Evolutionary conservation across 2,797 vertebrate genomes (phyloP).

Genomic region (Balearica regulorum): DNA sequence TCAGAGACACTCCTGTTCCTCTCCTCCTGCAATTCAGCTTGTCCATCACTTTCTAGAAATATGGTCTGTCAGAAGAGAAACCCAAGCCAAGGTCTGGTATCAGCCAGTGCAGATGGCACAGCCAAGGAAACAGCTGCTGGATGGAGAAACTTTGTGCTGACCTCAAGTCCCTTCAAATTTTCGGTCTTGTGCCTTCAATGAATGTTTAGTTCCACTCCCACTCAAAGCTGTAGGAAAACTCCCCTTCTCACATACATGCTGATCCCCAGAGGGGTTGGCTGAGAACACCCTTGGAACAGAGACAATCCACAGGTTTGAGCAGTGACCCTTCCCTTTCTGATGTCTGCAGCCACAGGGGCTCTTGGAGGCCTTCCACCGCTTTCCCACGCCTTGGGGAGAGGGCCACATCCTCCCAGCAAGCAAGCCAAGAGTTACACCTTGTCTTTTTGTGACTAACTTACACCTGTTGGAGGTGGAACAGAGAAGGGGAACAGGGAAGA

Average conservation of each 20-base stretch:
- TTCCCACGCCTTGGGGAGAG: rapidly evolving
- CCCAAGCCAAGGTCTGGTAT: neutral
- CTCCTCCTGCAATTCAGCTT: neutral
- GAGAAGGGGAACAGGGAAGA: neutral
- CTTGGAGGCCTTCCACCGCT: neutral
- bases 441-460: neutral
- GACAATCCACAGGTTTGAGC: rapidly evolving
- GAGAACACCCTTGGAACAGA: neutral
- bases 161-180: neutral
- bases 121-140: neutral
- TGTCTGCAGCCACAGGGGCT: neutral
- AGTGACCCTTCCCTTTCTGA: neutral
- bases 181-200: rapidly evolving
- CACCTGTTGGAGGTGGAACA: neutral
- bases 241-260: rapidly evolving
- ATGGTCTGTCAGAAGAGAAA: neutral
- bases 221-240: neutral
- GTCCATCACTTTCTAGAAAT: neutral
- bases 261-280: neutral
- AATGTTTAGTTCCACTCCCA: neutral
- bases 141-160: neutral
- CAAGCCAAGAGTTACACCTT: neutral
- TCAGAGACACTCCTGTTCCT: neutral
- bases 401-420: neutral
- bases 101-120: rapidly evolving